A percentile compares a stretch with the other conserved stretches of the same genome.
Conservation (phyloP, 2,888 invertebrate species). For the Aspidiotus destructor region DNA sequence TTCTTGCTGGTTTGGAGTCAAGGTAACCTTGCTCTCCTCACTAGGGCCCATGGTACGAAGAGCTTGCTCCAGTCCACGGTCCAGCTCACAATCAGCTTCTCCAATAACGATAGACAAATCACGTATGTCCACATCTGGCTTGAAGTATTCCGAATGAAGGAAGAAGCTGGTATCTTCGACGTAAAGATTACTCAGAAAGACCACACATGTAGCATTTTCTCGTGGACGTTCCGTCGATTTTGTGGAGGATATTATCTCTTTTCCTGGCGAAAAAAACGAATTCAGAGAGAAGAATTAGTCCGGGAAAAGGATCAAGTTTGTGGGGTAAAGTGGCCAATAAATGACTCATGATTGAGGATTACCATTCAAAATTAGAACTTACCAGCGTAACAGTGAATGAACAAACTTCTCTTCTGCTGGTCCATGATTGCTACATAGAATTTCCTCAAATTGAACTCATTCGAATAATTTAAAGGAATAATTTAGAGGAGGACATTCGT, state of each 20-base stretch:
- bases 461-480: too few species aligned
- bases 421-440: too few species aligned
- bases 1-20: constrained; percentile 27
- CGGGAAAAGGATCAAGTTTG: too few species aligned
- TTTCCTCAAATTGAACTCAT: too few species aligned
- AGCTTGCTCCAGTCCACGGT: constrained; percentile 39
- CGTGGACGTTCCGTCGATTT: constrained; percentile 11
- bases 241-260: constrained; percentile 18
- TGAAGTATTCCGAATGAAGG: constrained; percentile 27
- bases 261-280: constrained; percentile 5
- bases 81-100: constrained; percentile 39
- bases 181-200: constrained; percentile 25
- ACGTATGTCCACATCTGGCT: constrained; percentile 19
- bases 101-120: constrained; percentile 36
- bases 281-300: background rate
- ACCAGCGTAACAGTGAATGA: too few species aligned
- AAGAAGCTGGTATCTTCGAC: constrained; percentile 27
- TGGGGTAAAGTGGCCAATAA: too few species aligned
- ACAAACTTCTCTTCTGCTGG: too few species aligned
- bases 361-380: too few species aligned
- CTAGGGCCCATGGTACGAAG: constrained; percentile 38
- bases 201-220: constrained; percentile 20
- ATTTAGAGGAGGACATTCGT: too few species aligned
- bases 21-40: constrained; percentile 35
- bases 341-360: too few species aligned